phyloP scores from a whole-genome alignment of 2,797 vertebrate species.

The Hirundo rustica region DNA sequence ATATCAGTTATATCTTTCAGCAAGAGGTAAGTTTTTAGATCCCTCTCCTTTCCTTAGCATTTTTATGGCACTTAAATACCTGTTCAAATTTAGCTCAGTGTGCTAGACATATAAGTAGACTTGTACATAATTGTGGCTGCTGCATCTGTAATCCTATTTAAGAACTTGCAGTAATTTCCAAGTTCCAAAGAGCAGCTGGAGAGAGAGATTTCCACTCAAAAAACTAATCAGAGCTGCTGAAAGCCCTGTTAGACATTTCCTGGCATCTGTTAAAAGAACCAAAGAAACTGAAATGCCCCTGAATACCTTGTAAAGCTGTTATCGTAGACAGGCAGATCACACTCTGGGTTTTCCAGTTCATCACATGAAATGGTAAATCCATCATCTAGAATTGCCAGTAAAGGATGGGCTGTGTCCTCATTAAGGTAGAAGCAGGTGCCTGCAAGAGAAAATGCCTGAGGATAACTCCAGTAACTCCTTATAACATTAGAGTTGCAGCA shows the following conservation, averaged over 20 bases:
- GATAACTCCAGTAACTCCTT: background rate
- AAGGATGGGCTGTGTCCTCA: conserved; percentile 88
- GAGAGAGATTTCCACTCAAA: background rate
- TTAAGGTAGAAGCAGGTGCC: conserved; percentile 89
- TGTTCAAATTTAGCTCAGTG: background rate
- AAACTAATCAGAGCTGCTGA: background rate
- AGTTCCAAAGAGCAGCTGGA: conserved; percentile 18
- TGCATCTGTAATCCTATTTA: conserved; percentile 6
- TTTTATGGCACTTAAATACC: background rate
- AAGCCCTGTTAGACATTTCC: background rate
- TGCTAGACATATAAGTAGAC: background rate
- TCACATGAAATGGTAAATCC: conserved; percentile 86
- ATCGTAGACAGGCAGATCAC: conserved; percentile 78
- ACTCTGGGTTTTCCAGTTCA: conserved; percentile 80
- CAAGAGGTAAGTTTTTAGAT: background rate
- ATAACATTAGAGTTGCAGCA: background rate
- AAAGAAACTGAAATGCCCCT: background rate
- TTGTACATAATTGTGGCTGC: background rate
- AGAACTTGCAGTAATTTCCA: conserved; percentile 1
- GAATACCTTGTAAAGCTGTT: conserved; percentile 86
- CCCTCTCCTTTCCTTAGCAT: background rate
- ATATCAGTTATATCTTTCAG: background rate
- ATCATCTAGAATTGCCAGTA: conserved; percentile 87
- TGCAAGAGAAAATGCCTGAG: conserved; percentile 59
- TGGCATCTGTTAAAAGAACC: background rate